Evolutionary conservation across 2,888 invertebrate species (phyloP).

Genomic region (Adela reaumurella): DNA sequence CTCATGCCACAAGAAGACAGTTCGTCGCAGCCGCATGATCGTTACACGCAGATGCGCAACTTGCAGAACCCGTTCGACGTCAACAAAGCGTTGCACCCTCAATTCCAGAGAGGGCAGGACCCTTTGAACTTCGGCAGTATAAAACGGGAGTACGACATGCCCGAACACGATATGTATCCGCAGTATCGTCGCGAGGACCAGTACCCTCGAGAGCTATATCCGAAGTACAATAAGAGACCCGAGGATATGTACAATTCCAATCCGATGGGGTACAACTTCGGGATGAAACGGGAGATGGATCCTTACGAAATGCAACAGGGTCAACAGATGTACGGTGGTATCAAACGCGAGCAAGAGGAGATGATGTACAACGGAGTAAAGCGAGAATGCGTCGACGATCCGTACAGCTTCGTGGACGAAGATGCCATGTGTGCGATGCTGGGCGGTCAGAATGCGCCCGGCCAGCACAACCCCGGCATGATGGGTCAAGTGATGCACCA

Average conservation of each 20-base stretch:
- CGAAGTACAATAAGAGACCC: slow-evolving; percentile 10
- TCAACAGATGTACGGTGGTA: slow-evolving; percentile 13
- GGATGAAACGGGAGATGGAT: slow-evolving; percentile 14
- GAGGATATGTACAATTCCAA: slow-evolving; percentile 5
- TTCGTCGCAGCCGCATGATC: slow-evolving; percentile 11
- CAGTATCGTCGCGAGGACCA: slow-evolving; percentile 25
- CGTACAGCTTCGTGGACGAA: slow-evolving; percentile 84
- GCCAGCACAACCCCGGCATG: slow-evolving; percentile 33
- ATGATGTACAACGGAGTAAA: slow-evolving; percentile 44
- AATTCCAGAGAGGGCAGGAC: slow-evolving; percentile 13
- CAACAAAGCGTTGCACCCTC: slow-evolving; percentile 9
- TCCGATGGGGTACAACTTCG: slow-evolving; percentile 8
- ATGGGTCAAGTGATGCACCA: slow-evolving; percentile 9
- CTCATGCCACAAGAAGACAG: slow-evolving; percentile 11
- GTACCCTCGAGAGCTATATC: slow-evolving; percentile 11
- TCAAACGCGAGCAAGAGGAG: slow-evolving; percentile 30
- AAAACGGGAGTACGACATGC: slow-evolving; percentile 18
- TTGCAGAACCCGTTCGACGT: slow-evolving; percentile 12
- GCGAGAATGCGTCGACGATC: slow-evolving; percentile 66
- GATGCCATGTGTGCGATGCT: slow-evolving; percentile 61
- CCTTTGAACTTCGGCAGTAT: slow-evolving; percentile 15
- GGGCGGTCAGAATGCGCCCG: slow-evolving; percentile 30
- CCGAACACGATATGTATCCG: slow-evolving; percentile 41
- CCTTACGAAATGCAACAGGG: slow-evolving; percentile 17
- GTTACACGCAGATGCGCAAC: slow-evolving; percentile 6